Evolutionary conservation across 2,113 vertebrate species (phyloP).

Genomic region (Gnathonemus echidnorhynchus): DNA sequence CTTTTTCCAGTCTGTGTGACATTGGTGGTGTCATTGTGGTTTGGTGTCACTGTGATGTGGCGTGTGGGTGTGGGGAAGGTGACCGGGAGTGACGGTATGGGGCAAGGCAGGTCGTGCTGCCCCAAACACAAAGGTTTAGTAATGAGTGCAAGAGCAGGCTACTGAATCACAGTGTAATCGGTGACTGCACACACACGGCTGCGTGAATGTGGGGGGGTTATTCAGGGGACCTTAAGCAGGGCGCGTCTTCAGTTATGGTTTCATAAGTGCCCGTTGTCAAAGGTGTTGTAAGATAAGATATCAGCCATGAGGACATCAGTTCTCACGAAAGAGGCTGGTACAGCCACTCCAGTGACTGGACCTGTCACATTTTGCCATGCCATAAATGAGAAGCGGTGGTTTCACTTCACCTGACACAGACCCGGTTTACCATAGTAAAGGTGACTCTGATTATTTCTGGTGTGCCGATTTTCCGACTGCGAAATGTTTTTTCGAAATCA

Average conservation of each 20-base stretch:
- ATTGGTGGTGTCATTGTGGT: neutral
- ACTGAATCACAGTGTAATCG: neutral
- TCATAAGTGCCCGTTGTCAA: neutral
- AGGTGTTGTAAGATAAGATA: slow-evolving; percentile 10
- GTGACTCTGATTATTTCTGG: neutral
- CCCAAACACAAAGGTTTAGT: neutral
- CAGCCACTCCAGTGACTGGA: too few relatives aligned
- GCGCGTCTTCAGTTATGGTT: neutral
- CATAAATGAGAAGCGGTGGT: neutral
- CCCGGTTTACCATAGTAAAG: neutral
- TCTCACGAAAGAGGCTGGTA: neutral
- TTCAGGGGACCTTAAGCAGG: neutral
- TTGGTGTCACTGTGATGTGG: neutral
- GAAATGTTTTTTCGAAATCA: too few relatives aligned
- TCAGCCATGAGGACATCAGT: neutral
- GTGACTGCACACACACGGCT: neutral
- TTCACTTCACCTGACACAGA: neutral
- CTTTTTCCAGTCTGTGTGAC: neutral
- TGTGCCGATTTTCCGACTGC: neutral
- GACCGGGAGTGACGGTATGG: neutral
- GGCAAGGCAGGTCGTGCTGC: neutral
- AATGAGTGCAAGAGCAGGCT: neutral
- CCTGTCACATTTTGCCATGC: neutral
- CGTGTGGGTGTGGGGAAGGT: neutral
- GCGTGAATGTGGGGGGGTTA: neutral